Percentiles rank a stretch among this genome's conserved stretches.
Evolutionary conservation across 2,113 vertebrate genomes (phyloP).

Genomic region (Nerophis ophidion): DNA sequence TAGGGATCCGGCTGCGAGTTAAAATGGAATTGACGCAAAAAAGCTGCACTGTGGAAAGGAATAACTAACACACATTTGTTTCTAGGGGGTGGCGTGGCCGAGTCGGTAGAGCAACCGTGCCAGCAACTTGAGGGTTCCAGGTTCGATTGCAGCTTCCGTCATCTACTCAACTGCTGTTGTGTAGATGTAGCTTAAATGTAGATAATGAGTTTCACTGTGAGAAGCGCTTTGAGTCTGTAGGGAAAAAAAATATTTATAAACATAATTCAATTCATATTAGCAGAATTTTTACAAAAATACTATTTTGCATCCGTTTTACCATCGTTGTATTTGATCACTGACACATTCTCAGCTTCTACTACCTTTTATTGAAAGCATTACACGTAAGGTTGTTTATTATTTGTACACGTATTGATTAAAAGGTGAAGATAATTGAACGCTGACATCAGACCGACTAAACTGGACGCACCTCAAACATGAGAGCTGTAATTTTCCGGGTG

Average conservation of each 20-base stretch:
- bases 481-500: conserved; percentile 72
- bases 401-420: conserved; percentile 54
- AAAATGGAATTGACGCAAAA: conserved; percentile 52
- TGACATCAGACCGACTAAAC: conserved; percentile 28
- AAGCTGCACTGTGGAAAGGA: conserved; percentile 26
- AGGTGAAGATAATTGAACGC: conserved; percentile 48
- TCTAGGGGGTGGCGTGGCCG: not conserved
- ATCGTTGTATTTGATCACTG: not conserved
- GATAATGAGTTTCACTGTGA: no score
- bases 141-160: no score
- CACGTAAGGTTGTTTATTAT: not conserved
- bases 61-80: conserved; percentile 24
- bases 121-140: no score
- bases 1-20: conserved; percentile 48
- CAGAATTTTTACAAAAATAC: not conserved
- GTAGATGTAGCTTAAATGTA: no score
- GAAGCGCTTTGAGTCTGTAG: no score
- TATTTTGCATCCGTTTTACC: conserved; percentile 1
- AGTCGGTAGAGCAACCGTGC: no score
- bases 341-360: not conserved
- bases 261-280: conserved; percentile 1
- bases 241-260: no score
- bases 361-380: not conserved
- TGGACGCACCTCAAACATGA: conserved; percentile 61
- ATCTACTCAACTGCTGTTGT: no score